Base-by-base conservation (phyloP, 2,797 vertebrate species). In the Pseudomugil gertrudae region DNA sequence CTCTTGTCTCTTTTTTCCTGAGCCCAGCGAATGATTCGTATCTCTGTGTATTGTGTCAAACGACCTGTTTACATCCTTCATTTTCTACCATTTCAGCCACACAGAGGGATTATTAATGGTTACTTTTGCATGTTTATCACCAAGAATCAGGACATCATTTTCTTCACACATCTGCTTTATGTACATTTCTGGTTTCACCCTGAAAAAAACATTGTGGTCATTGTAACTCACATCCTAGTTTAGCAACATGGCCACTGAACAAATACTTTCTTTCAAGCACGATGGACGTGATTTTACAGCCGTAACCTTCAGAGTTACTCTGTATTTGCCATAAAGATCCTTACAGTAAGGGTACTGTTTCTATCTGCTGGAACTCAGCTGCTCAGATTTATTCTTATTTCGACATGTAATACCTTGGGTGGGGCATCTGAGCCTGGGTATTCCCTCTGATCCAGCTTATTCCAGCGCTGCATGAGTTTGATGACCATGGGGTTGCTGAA, bases 391-490 rank as follows among this genome's bases (percentile, higher is more conserved):
- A 0, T n/a, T n/a, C 29, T 30, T 24, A 36, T 63, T 36, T 3
- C 2, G n/a, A 38, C 38, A 9, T 17, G 0, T 11, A 58, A 2
- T 71, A 99, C 98, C 95, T 98, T 98, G 66, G 97, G 97, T 2
- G 97, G 96, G 33, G 92, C 94, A 69, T 99, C 98, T 0, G 98
- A 98, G 67, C 98, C 98, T 5, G 98, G 98, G 72, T 99, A 99
- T 87, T 99, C 98, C 85, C 98, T 95, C 92, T 99, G 98, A 84
- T 99, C 98, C 74, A 99, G 92, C 76, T 99, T 99, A 88, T 98
- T 99, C 98, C 98, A 99, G 81, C 98, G 96, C 74, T 99, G 97
- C 98, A 99, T 98, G 77, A 99, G 92, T 61, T 98, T 98, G 81
- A 97, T 93, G 81, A 98, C 98, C 94, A 98, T 97, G 0, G 97